These are phyloP conservation scores for Zaprionus gabonicus DNA, from an alignment of 1,140 invertebrate genomes.

Conservation along the genomic window DNA sequence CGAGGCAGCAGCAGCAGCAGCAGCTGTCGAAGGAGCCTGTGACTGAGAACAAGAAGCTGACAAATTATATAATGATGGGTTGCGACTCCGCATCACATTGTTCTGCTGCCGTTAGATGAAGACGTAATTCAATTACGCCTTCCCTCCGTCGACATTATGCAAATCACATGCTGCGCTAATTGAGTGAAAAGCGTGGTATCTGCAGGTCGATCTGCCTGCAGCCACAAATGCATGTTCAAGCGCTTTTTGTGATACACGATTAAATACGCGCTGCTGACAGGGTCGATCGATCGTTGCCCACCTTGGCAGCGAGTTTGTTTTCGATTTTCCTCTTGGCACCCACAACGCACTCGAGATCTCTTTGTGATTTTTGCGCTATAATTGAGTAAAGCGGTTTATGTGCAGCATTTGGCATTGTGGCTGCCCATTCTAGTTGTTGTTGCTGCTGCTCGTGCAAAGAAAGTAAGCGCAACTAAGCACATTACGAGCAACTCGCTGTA, in stretches of 20 bases:
- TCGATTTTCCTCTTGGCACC: background rate
- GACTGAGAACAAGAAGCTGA: slow-evolving; percentile 47
- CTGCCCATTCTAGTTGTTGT: slow-evolving; percentile 17
- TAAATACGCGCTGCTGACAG: slow-evolving; percentile 37
- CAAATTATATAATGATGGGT: slow-evolving; percentile 77
- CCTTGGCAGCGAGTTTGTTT: slow-evolving; percentile 29
- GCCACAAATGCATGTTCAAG: slow-evolving; percentile 67
- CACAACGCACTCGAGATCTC: slow-evolving; percentile 12
- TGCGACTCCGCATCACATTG: slow-evolving; percentile 22
- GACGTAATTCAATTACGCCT: slow-evolving; percentile 65
- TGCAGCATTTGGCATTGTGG: slow-evolving; percentile 68
- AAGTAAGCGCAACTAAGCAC: slow-evolving; percentile 82
- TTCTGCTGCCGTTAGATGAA: slow-evolving; percentile 37
- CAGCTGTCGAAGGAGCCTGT: slow-evolving; percentile 62
- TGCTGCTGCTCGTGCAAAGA: slow-evolving; percentile 57
- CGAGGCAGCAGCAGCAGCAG: slow-evolving; percentile 51
- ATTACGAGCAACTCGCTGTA: slow-evolving; percentile 52
- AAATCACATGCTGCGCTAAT: slow-evolving; percentile 75
- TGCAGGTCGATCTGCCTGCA: slow-evolving; percentile 30
- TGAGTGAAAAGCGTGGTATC: slow-evolving; percentile 59
- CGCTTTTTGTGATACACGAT: background rate
- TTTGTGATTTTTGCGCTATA: slow-evolving; percentile 66
- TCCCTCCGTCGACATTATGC: slow-evolving; percentile 47
- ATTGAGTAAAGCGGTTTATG: slow-evolving; percentile 82
- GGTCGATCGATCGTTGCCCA: slow-evolving; percentile 38